Conservation (phyloP, 2,888 invertebrate genomes). For the Hydraecia micacea region DNA sequence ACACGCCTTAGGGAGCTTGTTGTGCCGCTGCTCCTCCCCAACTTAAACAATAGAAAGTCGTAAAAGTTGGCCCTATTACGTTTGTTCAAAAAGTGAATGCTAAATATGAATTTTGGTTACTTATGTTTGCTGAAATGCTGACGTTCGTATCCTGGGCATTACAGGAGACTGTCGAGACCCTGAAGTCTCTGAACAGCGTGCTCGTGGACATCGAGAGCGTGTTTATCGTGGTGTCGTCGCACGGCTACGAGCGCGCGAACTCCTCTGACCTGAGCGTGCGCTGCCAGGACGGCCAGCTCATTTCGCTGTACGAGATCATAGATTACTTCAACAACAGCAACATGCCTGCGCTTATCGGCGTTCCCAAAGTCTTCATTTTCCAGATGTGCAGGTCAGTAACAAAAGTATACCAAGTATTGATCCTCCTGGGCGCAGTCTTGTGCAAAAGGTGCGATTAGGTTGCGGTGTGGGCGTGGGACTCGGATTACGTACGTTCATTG, state of each 20-base stretch:
- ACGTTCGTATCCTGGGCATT: neutral
- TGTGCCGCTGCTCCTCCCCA: neutral
- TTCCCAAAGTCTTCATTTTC: constrained; percentile 94
- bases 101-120: neutral
- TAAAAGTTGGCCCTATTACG: neutral
- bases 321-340: constrained; percentile 90
- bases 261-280: constrained; percentile 90
- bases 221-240: constrained; percentile 92
- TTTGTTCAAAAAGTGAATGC: neutral
- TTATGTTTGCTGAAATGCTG: constrained; percentile 1
- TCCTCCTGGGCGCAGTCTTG: neutral
- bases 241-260: constrained; percentile 88
- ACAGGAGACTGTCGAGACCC: constrained; percentile 81
- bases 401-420: neutral
- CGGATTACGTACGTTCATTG: neutral
- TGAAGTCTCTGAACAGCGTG: constrained; percentile 81
- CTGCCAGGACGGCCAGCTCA: constrained; percentile 89
- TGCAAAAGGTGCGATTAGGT: neutral
- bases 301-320: constrained; percentile 89
- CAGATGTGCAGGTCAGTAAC: constrained; percentile 91
- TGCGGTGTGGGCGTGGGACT: neutral
- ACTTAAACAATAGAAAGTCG: neutral
- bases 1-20: neutral
- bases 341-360: constrained; percentile 88
- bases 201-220: constrained; percentile 90